These are phyloP conservation scores for Coregonus suidteri DNA, from an alignment of 2,797 vertebrate genomes.

Conservation along the genomic window DNA sequence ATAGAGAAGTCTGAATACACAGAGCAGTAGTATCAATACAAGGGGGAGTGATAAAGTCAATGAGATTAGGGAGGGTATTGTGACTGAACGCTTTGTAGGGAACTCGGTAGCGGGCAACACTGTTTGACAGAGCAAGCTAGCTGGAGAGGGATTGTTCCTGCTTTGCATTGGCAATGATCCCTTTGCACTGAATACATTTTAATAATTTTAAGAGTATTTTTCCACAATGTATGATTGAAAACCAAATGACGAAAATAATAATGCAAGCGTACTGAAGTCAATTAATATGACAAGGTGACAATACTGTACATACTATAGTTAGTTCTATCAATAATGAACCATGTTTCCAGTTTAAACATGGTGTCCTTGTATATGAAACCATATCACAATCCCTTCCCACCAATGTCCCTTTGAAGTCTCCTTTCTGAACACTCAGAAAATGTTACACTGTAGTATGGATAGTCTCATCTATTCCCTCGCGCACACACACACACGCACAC, in stretches of 20 bases:
- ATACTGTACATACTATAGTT: no score
- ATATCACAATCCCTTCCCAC: no score
- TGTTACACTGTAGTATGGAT: background rate
- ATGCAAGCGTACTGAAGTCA: no score
- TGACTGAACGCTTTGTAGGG: slow-evolving; percentile 35
- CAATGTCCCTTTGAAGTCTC: no score
- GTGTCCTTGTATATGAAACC: no score
- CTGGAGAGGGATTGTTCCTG: background rate
- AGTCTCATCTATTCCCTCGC: background rate
- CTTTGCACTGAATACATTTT: background rate
- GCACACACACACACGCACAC: no score
- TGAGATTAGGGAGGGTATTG: slow-evolving; percentile 57
- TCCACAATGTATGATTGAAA: no score
- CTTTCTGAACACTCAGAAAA: background rate
- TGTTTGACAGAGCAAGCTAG: background rate
- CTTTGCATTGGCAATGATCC: background rate
- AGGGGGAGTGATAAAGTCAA: slow-evolving; percentile 59
- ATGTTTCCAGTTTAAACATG: no score
- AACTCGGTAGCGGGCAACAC: slow-evolving; percentile 28
- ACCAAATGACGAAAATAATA: no score
- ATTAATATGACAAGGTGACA: no score
- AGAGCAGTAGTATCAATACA: slow-evolving; percentile 56
- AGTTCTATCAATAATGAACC: no score
- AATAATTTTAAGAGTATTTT: no score
- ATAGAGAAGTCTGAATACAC: slow-evolving; percentile 50